These are phyloP conservation scores for Platysternon megacephalum DNA, from an alignment of 2,113 vertebrate genomes.

Conservation along the genomic window DNA sequence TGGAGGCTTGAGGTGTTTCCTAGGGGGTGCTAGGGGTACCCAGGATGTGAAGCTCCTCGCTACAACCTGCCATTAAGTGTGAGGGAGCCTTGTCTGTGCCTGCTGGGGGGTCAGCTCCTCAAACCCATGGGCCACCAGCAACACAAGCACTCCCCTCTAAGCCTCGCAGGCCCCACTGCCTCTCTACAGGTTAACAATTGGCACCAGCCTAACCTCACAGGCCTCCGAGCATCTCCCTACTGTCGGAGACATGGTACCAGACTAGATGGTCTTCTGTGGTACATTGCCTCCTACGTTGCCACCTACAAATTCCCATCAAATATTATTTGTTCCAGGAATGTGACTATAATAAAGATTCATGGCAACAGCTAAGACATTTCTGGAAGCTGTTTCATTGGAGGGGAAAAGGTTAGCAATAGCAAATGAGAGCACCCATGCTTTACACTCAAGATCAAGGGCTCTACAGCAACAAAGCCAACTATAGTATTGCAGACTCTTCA, in stretches of 20 bases:
- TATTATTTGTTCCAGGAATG: neutral
- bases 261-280: neutral
- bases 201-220: too few species aligned
- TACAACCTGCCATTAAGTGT: too few species aligned
- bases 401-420: constrained; percentile 45
- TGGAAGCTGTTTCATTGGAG: constrained; percentile 36
- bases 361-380: constrained; percentile 13
- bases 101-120: too few species aligned
- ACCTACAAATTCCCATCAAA: constrained; percentile 19
- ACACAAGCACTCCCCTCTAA: too few species aligned
- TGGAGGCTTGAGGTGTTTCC: too few species aligned
- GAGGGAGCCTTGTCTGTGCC: too few species aligned
- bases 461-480: constrained; percentile 62
- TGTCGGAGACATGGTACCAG: neutral
- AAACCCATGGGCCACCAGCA: too few species aligned
- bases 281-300: neutral
- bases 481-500: constrained; percentile 53
- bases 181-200: too few species aligned
- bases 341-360: neutral
- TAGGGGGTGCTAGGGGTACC: too few species aligned
- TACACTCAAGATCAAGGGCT: constrained; percentile 49
- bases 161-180: too few species aligned
- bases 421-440: constrained; percentile 65
- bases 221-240: neutral
- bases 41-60: too few species aligned